Evolutionary conservation across 1,140 invertebrate genomes (phyloP).

Genomic region (Drosophila orosa): DNA sequence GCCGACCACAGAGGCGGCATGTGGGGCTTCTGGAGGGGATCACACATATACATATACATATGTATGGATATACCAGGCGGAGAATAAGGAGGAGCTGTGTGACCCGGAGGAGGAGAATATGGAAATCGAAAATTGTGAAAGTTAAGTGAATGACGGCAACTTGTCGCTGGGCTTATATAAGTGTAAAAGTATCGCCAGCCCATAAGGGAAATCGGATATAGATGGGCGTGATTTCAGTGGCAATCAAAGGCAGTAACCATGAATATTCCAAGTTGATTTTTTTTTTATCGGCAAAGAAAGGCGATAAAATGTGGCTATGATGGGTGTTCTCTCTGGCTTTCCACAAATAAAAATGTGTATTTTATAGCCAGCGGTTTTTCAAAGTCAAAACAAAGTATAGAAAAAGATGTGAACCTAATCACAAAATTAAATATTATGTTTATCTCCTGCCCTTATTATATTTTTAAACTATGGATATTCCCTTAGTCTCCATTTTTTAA

Average conservation of each 20-base stretch:
- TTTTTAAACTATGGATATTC: background rate
- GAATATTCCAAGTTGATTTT: slow-evolving; percentile 27
- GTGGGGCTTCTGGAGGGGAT: slow-evolving; percentile 17
- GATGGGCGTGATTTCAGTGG: slow-evolving; percentile 9
- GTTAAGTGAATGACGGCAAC: slow-evolving; percentile 34
- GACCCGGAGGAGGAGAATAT: slow-evolving; percentile 17
- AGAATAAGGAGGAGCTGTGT: slow-evolving; percentile 21
- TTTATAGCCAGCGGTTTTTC: background rate
- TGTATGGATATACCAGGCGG: background rate
- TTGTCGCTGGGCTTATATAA: slow-evolving; percentile 32
- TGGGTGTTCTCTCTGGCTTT: background rate
- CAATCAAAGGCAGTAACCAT: slow-evolving; percentile 25
- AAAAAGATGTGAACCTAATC: background rate
- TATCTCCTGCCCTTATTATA: background rate
- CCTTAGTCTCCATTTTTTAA: background rate
- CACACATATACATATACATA: background rate
- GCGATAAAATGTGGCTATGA: background rate
- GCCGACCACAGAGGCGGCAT: slow-evolving; percentile 22
- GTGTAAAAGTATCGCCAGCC: background rate
- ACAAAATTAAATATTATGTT: background rate
- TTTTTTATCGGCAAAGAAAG: slow-evolving; percentile 13
- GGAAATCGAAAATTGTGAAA: slow-evolving; percentile 44
- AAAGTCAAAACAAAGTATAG: background rate
- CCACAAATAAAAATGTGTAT: background rate
- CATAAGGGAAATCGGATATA: slow-evolving; percentile 18